A percentile compares a stretch with the other conserved stretches of the same genome.
Conservation (phyloP, 2,113 vertebrate genomes). For the Morone saxatilis region DNA sequence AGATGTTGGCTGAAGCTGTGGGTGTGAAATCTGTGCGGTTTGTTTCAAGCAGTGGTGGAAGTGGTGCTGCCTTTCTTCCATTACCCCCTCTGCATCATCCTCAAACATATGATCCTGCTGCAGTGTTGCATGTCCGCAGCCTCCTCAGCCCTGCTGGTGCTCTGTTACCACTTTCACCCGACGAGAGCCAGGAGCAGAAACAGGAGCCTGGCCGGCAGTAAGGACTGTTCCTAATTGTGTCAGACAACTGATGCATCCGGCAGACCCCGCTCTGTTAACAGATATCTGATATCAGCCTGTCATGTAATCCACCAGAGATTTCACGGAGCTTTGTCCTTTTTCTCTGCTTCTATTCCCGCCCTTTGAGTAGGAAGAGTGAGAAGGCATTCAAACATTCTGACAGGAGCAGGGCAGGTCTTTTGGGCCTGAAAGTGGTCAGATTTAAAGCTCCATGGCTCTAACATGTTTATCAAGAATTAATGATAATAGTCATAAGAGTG, state of each 20-base stretch:
- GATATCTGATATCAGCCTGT: conserved; percentile 18
- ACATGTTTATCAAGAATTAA: no score
- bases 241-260: conserved; percentile 50
- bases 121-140: conserved; percentile 28
- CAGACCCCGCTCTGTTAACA: conserved; percentile 14
- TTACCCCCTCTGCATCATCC: neutral
- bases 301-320: neutral
- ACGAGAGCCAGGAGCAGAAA: conserved; percentile 41
- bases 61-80: neutral
- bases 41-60: neutral
- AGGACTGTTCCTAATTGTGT: conserved; percentile 48
- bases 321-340: neutral
- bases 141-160: conserved; percentile 35
- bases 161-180: conserved; percentile 73
- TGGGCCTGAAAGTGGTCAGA: neutral
- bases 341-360: neutral
- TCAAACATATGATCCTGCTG: conserved; percentile 23
- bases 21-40: neutral
- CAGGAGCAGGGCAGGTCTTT: neutral
- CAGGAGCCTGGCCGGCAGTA: conserved; percentile 30
- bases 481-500: no score
- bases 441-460: no score
- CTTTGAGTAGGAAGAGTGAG: neutral
- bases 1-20: neutral
- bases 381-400: no score